phyloP scores from a whole-genome alignment of 1,140 invertebrate species.

The Macrocentrus cingulum region DNA sequence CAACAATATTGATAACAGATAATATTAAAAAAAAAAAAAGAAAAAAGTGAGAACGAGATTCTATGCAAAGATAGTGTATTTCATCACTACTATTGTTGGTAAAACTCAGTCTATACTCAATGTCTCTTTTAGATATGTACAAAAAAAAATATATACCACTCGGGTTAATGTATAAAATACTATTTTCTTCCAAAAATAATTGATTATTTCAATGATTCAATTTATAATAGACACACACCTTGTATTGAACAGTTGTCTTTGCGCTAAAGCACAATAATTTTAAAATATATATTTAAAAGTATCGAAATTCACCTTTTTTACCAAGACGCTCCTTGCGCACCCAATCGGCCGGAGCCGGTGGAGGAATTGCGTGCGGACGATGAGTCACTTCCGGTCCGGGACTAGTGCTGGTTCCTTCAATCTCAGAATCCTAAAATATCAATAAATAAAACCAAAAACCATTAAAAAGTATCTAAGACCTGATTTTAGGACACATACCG shows the following conservation, averaged over 20 bases:
- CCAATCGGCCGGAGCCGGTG: slow-evolving; percentile 73
- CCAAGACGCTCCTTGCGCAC: slow-evolving; percentile 84
- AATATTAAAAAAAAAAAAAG: too few relatives aligned
- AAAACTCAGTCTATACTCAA: too few relatives aligned
- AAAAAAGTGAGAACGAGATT: too few relatives aligned
- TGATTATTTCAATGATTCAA: not conserved
- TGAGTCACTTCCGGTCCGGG: slow-evolving; percentile 55
- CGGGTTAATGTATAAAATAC: not conserved
- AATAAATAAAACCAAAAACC: not conserved
- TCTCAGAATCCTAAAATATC: slow-evolving; percentile 55
- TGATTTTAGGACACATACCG: too few relatives aligned
- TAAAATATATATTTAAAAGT: slow-evolving; percentile 70
- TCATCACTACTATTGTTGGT: too few relatives aligned
- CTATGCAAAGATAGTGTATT: too few relatives aligned
- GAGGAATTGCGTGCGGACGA: slow-evolving; percentile 57
- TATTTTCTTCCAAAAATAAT: not conserved
- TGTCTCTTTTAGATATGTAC: not conserved
- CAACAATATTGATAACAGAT: not conserved
- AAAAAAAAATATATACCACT: too few relatives aligned
- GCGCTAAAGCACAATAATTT: not conserved
- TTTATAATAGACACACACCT: not conserved
- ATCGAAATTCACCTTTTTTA: slow-evolving; percentile 95
- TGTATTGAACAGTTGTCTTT: slow-evolving; percentile 6
- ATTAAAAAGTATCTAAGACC: not conserved
- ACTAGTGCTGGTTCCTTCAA: slow-evolving; percentile 55